Evolutionary conservation across 2,113 vertebrate genomes (phyloP), one percentile per base, ranked within the genome.

Genomic region (Delphinus delphis): DNA sequence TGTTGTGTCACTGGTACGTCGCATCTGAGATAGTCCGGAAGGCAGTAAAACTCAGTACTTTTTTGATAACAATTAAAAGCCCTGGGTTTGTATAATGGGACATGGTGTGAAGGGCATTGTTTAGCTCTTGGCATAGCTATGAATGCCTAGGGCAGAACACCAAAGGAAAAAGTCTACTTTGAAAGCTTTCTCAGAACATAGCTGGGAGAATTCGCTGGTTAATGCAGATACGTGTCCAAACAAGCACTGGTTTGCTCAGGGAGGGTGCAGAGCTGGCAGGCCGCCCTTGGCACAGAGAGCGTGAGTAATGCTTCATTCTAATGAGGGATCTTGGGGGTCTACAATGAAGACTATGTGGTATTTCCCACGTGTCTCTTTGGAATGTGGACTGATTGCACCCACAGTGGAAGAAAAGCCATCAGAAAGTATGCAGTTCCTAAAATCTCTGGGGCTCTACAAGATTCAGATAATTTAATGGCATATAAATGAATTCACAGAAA

Each of bases 221-320:
- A 97, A 93, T 81, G 91, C 53, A 95, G 95, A 96, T 53, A 84
- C n/a, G 71, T 89, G 96, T 95, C 97, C 92, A 96, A 97, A 97
- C 96, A 98, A 98, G 97, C 71, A 41, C 96, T 41, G 95, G 94
- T 94, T 89, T 93, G 86, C 74, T n/a, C 36, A 67, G 86, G 82
- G 97, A 96, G 79, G 38, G 68, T 1, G 3, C 2, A 70, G 86
- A 79, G 81, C 95, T 97, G 97, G 95, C 93, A 89, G 91, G 79
- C 41, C 44, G 96, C 91, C 10, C 85, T 96, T 93, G 96, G 97
- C 91, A 38, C 10, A 71, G 41, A 80, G n/a, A 89, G 60, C 0
- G 0, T 26, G 79, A 94, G 93, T 67, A 79, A 97, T 95, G 96
- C 73, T 97, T 97, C 96, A 97, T 86, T 88, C 90, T 96, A 97